Conservation (phyloP, 2,113 vertebrate genomes). For the Ptyas mucosa region DNA sequence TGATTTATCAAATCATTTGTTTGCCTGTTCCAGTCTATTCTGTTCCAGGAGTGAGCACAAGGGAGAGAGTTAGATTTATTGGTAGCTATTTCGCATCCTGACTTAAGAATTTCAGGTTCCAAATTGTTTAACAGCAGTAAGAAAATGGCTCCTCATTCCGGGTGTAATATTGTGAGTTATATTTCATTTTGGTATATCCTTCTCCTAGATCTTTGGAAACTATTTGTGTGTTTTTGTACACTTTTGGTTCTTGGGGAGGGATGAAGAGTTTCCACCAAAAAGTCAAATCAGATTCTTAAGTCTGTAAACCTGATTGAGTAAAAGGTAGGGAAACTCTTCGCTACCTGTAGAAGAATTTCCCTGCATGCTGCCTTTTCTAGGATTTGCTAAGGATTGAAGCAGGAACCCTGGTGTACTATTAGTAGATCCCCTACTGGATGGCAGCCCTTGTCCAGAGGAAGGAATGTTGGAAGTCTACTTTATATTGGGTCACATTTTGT, state of each 20-base stretch:
- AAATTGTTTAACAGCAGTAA: not conserved
- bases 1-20: not conserved
- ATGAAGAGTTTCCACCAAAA: not conserved
- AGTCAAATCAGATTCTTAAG: not conserved
- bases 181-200: not conserved
- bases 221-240: not conserved
- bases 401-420: not conserved
- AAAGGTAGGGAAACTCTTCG: not conserved
- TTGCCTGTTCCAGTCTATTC: not conserved
- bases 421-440: not conserved
- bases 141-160: not conserved
- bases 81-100: not conserved
- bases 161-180: not conserved
- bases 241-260: not conserved
- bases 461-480: not conserved
- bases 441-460: not conserved
- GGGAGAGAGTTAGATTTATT: not conserved
- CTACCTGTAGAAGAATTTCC: not conserved
- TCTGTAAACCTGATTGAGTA: not conserved
- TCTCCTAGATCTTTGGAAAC: not conserved
- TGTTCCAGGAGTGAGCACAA: not conserved
- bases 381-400: not conserved
- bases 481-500: too few species aligned
- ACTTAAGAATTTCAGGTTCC: not conserved
- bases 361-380: not conserved